Conservation (phyloP, 2,113 vertebrate species). For the Cinclus cinclus region DNA sequence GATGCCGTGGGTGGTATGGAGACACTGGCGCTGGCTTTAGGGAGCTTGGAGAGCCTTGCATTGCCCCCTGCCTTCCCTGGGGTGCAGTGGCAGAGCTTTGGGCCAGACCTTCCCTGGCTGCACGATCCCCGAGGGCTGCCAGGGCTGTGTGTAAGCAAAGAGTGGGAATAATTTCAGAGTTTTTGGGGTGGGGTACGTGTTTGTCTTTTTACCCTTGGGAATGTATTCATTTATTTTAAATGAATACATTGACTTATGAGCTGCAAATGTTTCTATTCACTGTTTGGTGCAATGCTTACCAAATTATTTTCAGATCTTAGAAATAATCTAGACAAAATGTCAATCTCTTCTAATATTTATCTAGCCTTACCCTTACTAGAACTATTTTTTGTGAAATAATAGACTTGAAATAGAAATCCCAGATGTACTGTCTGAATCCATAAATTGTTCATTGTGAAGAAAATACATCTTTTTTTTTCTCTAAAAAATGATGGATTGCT, state of each 20-base stretch:
- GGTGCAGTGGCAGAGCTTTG: background rate
- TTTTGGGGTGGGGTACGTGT: rapidly evolving
- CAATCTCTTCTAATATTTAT: conserved; percentile 4
- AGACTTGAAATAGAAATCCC: conserved; percentile 8
- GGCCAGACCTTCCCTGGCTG: background rate
- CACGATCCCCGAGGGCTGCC: background rate
- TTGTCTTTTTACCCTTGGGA: background rate
- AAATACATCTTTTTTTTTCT: background rate
- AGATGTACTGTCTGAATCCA: conserved; percentile 6
- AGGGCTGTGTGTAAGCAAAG: background rate
- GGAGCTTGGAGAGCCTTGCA: background rate
- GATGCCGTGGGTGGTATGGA: rapidly evolving
- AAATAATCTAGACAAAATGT: background rate
- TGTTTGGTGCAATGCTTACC: background rate
- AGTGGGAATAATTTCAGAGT: background rate
- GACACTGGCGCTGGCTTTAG: background rate
- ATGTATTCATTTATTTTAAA: background rate
- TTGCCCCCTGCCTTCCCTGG: background rate
- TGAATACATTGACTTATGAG: rapidly evolving
- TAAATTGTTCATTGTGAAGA: conserved; percentile 30
- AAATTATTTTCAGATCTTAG: background rate
- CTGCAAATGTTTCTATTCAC: background rate
- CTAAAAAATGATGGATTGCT: conserved; percentile 18
- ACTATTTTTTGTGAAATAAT: background rate
- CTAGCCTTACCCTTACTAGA: background rate